Conservation (phyloP, 2,113 vertebrate species). For the Podarcis cretensis region DNA sequence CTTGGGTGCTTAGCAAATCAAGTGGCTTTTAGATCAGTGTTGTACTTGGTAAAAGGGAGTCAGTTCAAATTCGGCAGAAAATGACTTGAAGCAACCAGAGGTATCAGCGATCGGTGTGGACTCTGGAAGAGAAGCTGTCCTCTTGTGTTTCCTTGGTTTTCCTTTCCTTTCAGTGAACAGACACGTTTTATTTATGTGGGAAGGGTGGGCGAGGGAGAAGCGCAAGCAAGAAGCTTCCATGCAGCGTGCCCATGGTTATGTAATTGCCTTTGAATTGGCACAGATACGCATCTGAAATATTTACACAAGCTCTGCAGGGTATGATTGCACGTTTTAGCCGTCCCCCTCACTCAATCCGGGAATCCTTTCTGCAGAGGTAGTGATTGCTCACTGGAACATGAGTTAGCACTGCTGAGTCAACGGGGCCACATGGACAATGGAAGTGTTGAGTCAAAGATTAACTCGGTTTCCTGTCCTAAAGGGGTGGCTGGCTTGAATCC, state of each 20-base stretch:
- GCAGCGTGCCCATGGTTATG: not conserved
- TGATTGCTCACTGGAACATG: conserved; percentile 25
- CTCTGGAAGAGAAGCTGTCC: not conserved
- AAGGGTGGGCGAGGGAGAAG: not conserved
- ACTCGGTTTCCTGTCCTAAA: not conserved
- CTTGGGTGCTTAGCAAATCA: not conserved
- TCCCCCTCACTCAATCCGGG: not conserved
- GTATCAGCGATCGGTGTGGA: too few relatives aligned
- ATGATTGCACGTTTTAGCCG: not conserved
- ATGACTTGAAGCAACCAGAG: not conserved
- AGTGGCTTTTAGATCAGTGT: not conserved
- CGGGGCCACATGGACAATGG: not conserved
- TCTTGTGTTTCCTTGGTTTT: not conserved
- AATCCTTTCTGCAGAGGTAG: not conserved
- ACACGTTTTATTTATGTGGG: not conserved
- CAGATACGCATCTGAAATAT: conserved; percentile 13
- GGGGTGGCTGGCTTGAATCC: not conserved
- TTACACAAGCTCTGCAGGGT: conserved; percentile 7
- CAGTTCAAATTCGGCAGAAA: not conserved
- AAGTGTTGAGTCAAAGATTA: accelerated
- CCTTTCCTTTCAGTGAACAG: not conserved
- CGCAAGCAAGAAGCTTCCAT: not conserved
- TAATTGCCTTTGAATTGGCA: not conserved
- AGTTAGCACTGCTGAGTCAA: conserved; percentile 34
- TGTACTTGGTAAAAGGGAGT: not conserved